These are phyloP conservation scores for Tachuris rubrigastra DNA, from an alignment of 2,113 vertebrate species.

Conservation along the genomic window DNA sequence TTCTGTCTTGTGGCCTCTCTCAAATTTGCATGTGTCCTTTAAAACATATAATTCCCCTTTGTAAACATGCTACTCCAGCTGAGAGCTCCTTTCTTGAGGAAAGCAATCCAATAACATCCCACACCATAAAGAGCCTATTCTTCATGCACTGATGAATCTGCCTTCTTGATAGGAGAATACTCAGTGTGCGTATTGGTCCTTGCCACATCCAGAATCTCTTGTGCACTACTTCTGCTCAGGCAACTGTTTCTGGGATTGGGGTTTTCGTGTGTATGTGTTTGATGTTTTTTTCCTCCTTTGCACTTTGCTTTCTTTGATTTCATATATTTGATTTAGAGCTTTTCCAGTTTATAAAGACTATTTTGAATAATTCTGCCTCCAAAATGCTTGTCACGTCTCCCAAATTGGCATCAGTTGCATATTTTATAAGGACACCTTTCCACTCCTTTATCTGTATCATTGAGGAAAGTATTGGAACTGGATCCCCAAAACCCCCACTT, in stretches of 20 bases:
- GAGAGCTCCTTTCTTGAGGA: neutral
- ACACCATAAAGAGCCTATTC: neutral
- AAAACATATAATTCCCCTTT: neutral
- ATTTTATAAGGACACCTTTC: neutral
- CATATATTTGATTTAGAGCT: neutral
- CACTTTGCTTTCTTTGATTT: neutral
- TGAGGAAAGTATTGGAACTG: neutral
- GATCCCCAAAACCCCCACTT: neutral
- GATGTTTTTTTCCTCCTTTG: neutral
- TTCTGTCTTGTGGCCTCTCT: neutral
- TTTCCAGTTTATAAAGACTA: neutral
- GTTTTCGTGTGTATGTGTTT: accelerated
- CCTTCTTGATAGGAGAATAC: neutral
- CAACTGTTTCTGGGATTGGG: neutral
- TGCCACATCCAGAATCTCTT: neutral
- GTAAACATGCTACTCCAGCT: neutral
- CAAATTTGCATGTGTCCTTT: neutral
- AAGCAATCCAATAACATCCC: neutral
- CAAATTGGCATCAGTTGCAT: neutral
- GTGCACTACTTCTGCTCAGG: neutral
- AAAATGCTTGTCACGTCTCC: neutral
- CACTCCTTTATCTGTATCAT: neutral
- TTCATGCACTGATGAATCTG: neutral
- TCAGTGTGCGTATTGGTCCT: neutral
- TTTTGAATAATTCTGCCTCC: neutral